Conservation (phyloP, 2,797 vertebrate species). For the Ptychadena robeensis region DNA sequence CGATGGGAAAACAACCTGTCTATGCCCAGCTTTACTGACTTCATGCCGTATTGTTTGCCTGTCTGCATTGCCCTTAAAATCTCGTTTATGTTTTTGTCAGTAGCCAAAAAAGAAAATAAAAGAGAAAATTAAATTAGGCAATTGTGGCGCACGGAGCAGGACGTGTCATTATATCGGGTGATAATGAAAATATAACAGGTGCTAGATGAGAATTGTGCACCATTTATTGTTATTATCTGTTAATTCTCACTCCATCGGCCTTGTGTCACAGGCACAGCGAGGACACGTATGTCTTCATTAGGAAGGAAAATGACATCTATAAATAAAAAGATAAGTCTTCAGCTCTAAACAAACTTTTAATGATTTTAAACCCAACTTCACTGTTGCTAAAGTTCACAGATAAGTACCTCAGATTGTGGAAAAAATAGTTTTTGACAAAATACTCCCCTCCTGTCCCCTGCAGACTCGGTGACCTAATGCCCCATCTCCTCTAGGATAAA, state of each 20-base stretch:
- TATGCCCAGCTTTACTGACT: too few relatives aligned
- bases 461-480: too few relatives aligned
- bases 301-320: too few relatives aligned
- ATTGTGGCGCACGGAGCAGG: neutral
- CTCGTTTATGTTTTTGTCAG: too few relatives aligned
- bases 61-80: too few relatives aligned
- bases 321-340: neutral
- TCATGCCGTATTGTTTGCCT: too few relatives aligned
- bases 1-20: too few relatives aligned
- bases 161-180: neutral
- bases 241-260: constrained; percentile 18
- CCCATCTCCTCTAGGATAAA: neutral
- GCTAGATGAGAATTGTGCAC: neutral
- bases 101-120: too few relatives aligned
- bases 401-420: too few relatives aligned
- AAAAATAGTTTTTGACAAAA: neutral
- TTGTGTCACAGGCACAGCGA: neutral
- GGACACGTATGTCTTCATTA: neutral
- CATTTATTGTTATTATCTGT: constrained; percentile 25
- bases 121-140: neutral
- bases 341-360: neutral
- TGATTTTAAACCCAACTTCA: neutral
- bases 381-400: neutral
- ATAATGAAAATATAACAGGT: constrained; percentile 47
- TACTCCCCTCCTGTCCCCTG: neutral